Conservation (phyloP, 2,113 vertebrate genomes). For the Benitochromis conjunctus region DNA sequence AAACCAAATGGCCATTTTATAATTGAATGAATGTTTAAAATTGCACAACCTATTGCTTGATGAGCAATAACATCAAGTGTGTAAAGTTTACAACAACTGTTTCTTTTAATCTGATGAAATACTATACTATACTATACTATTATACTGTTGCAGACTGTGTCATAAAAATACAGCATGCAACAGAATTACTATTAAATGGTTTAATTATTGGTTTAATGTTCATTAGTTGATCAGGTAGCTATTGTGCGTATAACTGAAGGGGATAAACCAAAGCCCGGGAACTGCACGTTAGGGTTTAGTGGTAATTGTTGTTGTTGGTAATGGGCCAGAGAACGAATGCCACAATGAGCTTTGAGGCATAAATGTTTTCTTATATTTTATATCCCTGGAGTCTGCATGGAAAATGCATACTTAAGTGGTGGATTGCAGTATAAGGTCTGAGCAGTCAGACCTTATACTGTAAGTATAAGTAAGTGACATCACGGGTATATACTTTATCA, state of each 20-base stretch:
- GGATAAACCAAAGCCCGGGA: background rate
- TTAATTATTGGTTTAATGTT: background rate
- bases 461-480: too few relatives aligned
- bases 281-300: background rate
- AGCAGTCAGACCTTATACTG: too few relatives aligned
- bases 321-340: background rate
- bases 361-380: background rate
- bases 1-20: background rate
- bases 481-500: background rate
- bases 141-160: too few relatives aligned
- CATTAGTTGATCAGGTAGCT: background rate
- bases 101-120: background rate
- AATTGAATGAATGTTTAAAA: background rate
- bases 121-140: too few relatives aligned
- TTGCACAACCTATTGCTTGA: background rate
- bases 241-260: background rate
- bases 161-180: background rate
- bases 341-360: background rate
- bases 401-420: background rate
- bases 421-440: background rate
- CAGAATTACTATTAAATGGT: background rate
- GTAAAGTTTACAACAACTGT: background rate
- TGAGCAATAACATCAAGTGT: background rate
- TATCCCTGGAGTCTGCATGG: background rate
- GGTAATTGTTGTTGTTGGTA: background rate